Conservation (phyloP, 2,113 vertebrate species). For the Porphyrio hochstetteri region DNA sequence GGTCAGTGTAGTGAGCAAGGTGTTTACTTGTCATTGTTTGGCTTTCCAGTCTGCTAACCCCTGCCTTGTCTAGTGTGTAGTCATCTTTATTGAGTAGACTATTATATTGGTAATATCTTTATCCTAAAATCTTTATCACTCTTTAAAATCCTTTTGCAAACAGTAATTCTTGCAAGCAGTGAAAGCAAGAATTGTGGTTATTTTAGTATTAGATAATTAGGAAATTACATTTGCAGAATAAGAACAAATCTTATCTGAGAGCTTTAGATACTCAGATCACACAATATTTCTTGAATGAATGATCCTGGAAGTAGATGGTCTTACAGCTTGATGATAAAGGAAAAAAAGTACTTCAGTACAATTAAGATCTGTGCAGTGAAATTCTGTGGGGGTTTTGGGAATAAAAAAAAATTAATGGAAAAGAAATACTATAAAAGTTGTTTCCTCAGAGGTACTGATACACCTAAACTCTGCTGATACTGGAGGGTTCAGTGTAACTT, state of each 20-base stretch:
- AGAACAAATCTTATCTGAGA: background rate
- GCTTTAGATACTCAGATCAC: background rate
- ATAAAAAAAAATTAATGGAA: background rate
- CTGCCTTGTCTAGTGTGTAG: background rate
- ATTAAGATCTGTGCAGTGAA: background rate
- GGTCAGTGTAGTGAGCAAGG: background rate
- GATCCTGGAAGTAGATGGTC: background rate
- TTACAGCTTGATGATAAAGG: background rate
- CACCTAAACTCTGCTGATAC: background rate
- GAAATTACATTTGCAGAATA: background rate
- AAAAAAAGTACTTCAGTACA: background rate
- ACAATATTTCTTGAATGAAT: background rate
- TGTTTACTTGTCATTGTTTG: background rate
- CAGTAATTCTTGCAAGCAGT: background rate
- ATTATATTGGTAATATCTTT: background rate
- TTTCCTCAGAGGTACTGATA: background rate
- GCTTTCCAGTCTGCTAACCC: background rate
- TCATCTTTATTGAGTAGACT: background rate
- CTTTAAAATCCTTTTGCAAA: background rate
- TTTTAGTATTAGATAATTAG: background rate
- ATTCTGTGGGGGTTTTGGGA: rapidly evolving
- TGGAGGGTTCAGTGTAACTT: background rate
- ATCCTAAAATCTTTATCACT: background rate
- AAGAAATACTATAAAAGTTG: background rate
- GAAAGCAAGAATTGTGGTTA: background rate